phyloP scores from a whole-genome alignment of 2,888 invertebrate genomes.

The Philopedon plagiatum region DNA sequence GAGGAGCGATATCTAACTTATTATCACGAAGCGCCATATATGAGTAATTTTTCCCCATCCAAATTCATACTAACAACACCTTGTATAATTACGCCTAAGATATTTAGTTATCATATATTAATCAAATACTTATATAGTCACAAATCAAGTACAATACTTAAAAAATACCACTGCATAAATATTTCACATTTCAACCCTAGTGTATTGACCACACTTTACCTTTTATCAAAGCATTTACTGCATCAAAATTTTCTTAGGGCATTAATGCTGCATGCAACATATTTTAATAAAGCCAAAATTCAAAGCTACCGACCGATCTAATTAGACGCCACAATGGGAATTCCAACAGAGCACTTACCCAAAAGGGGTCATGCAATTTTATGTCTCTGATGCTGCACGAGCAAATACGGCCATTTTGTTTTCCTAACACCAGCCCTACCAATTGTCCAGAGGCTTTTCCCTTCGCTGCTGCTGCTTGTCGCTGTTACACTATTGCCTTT shows the following conservation, averaged over 20 bases:
- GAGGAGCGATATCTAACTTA: no score
- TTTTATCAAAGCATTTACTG: conserved; percentile 15
- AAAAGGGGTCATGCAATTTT: conserved; percentile 47
- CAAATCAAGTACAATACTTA: no score
- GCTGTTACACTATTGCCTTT: conserved; percentile 40
- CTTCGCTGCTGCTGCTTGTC: conserved; percentile 17
- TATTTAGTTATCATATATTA: no score
- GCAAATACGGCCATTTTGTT: conserved; percentile 49
- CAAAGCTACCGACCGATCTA: conserved; percentile 45
- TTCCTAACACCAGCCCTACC: conserved; percentile 36
- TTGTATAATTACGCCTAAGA: no score
- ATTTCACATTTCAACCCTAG: no score
- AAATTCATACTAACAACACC: no score
- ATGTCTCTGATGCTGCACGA: conserved; percentile 36
- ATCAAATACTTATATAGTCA: no score
- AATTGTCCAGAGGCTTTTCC: conserved; percentile 44
- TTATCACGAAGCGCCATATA: no score
- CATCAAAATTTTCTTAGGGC: conserved; percentile 27
- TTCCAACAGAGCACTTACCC: conserved; percentile 47
- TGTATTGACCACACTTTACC: not conserved
- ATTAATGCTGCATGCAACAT: conserved; percentile 37
- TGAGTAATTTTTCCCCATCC: no score
- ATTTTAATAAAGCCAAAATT: conserved; percentile 47
- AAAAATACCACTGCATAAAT: no score
- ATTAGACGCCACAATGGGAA: conserved; percentile 49